A percentile compares a stretch with the other conserved stretches of the same genome.
Evolutionary conservation across 2,797 vertebrate genomes (phyloP).

Genomic region (Sebastiscus albofasciatus): DNA sequence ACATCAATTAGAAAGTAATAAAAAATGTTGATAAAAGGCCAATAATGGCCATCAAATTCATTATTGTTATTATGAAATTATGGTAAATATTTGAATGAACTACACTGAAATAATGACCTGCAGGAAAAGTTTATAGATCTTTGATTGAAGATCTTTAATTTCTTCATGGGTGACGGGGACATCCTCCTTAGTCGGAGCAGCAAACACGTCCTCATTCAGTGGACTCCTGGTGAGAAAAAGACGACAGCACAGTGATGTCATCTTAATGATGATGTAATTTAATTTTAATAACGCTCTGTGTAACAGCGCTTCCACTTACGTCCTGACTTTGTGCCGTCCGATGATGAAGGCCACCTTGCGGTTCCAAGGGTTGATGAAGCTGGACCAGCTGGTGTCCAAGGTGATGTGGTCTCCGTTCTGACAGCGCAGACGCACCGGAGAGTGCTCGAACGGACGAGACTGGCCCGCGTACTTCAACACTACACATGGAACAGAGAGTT

Average conservation of each 20-base stretch:
- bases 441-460: constrained; percentile 87
- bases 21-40: background rate
- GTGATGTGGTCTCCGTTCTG: constrained; percentile 91
- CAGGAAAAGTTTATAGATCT: constrained; percentile 92
- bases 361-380: constrained; percentile 93
- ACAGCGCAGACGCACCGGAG: constrained; percentile 88
- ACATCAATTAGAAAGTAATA: background rate
- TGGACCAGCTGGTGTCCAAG: constrained; percentile 93
- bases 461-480: constrained; percentile 89
- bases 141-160: constrained; percentile 89
- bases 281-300: background rate
- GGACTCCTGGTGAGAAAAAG: constrained; percentile 83
- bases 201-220: constrained; percentile 93
- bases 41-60: background rate
- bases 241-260: background rate
- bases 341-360: constrained; percentile 93
- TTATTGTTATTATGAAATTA: background rate
- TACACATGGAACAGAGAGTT: constrained; percentile 39
- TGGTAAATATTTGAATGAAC: background rate
- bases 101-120: constrained; percentile 79
- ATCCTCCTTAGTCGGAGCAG: constrained; percentile 74
- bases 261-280: background rate
- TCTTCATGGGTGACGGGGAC: constrained; percentile 79
- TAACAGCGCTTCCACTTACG: constrained; percentile 75
- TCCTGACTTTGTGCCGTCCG: constrained; percentile 92